Conservation (phyloP, 2,797 vertebrate species). For the Gila robusta region DNA sequence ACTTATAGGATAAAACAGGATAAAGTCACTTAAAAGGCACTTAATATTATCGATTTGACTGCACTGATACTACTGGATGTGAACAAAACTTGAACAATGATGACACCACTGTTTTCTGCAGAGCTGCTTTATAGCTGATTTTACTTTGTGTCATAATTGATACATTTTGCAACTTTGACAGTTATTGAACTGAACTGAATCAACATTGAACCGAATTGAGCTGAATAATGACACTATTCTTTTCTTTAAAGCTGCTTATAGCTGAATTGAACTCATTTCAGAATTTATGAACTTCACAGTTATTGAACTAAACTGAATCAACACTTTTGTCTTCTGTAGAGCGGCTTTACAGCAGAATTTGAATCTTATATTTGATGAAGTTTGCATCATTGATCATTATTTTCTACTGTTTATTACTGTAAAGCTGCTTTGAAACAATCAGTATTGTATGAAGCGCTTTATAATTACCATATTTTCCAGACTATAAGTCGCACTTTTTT, state of each 20-base stretch:
- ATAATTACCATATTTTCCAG: neutral
- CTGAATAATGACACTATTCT: neutral
- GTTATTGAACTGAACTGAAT: neutral
- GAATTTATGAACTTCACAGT: neutral
- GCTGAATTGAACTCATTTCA: neutral
- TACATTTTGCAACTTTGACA: neutral
- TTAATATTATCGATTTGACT: neutral
- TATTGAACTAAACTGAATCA: neutral
- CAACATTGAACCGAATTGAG: neutral
- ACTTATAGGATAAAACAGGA: neutral
- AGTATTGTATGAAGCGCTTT: neutral
- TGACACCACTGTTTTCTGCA: neutral
- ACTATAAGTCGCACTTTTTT: too few relatives aligned
- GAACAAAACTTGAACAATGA: neutral
- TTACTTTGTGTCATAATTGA: neutral
- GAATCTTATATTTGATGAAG: neutral
- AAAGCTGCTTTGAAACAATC: neutral
- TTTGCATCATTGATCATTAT: neutral
- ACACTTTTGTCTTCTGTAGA: neutral
- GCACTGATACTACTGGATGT: neutral
- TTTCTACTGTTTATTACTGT: neutral
- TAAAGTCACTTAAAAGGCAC: neutral
- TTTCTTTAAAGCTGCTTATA: neutral
- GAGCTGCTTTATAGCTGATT: neutral
- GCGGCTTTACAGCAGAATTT: neutral